phyloP scores from a whole-genome alignment of 2,113 vertebrate species.

The Lepus europaeus region DNA sequence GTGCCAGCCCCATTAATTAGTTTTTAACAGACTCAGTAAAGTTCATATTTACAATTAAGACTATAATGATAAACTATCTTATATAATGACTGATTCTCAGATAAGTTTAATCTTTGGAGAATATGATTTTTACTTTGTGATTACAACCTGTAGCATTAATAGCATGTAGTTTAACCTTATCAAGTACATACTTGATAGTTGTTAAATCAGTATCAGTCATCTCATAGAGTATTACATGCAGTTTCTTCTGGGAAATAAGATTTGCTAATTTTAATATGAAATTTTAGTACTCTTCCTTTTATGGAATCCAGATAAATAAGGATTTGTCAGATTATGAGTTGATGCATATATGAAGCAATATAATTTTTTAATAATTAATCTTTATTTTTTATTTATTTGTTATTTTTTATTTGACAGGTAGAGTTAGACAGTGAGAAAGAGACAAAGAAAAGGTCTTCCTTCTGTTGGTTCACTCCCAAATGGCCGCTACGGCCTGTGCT shows the following conservation, averaged over 20 bases:
- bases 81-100: not conserved
- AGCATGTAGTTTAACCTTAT: not conserved
- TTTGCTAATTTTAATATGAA: not conserved
- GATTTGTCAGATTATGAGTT: not conserved
- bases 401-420: too few species aligned
- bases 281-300: not conserved
- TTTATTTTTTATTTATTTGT: too few species aligned
- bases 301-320: not conserved
- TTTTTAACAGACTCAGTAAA: too few species aligned
- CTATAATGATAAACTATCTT: not conserved
- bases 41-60: too few species aligned
- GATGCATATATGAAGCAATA: not conserved
- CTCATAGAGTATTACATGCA: not conserved
- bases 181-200: not conserved
- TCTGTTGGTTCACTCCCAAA: too few species aligned
- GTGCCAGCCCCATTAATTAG: too few species aligned
- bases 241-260: not conserved
- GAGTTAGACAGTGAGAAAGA: too few species aligned
- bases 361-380: too few species aligned
- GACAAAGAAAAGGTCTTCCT: too few species aligned
- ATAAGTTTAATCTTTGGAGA: not conserved
- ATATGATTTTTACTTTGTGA: not conserved
- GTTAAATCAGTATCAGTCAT: not conserved
- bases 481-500: too few species aligned
- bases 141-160: not conserved